Base-by-base conservation (phyloP, 2,888 invertebrate genomes). In the Mantis religiosa region DNA sequence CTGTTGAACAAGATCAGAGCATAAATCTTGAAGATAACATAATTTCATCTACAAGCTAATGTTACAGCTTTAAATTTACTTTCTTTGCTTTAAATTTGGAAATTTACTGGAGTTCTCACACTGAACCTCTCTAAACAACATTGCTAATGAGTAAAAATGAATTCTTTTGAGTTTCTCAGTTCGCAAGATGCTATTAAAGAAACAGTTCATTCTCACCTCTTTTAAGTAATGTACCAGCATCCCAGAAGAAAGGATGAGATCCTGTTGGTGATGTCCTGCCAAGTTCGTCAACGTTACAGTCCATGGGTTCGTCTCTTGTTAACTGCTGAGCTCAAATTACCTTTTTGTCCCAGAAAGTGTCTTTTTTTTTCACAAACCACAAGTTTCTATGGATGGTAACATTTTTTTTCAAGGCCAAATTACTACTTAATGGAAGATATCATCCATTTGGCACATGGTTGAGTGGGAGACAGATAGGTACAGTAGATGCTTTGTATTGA, bases 1-100 rank as follows among this genome's bases (percentile, higher is more conserved):
- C 89, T 89, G 89, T 89, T 88, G 89, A 87, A 88, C 85, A 84
- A 90, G 90, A 90, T 85, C 89, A 90, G 85, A 90, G 90, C 89
- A 87, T 90, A 89, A 89, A 90, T 90, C 90, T 89, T 88, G 90
- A 89, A 90, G 86, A 88, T 71, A 88, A 81, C 85, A n/a, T 12
- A 6, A 28, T 28, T 86, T 81, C 30, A 86, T 81, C n/a, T 81
- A 81, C 15, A 27, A 14, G 14, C 81, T 86, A 86, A 12, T 30
- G 28, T 25, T 20, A 54, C 54, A 15, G 54, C 25, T 71, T 71
- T 71, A 6, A 20, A 3, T 20, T 71, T 25, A 71, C 41, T 41
- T 41, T 41, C 41, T 71, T 20, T 20, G 54, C 54, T 71, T 71
- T 71, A 71, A 71, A 71, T 71, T 71, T 71, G 41, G 41, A 41